Percentiles rank a stretch among this genome's conserved stretches.
These are phyloP conservation scores for Phasianus colchicus DNA, from an alignment of 2,113 vertebrate genomes.

Conservation along the genomic window DNA sequence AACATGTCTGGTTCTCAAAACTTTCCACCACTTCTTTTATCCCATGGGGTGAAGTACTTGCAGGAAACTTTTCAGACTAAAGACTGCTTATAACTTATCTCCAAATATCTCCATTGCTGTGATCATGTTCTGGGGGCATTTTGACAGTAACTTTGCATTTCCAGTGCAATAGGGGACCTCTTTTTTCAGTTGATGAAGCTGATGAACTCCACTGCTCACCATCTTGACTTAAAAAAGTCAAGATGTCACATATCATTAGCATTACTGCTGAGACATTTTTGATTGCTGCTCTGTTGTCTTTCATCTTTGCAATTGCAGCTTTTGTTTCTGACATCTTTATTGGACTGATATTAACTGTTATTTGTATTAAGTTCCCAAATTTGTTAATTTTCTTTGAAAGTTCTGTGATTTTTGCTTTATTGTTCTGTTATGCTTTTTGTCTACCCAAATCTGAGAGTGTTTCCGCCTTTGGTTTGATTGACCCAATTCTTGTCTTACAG, in stretches of 20 bases:
- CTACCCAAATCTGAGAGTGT: not conserved
- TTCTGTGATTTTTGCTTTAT: not conserved
- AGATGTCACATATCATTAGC: not conserved
- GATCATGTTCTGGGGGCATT: not conserved
- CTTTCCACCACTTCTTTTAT: not conserved
- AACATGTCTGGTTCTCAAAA: not conserved
- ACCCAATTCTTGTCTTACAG: not conserved
- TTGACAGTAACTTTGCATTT: not conserved
- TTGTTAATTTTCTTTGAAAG: not conserved
- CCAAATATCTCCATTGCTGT: not conserved
- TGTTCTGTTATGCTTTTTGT: not conserved
- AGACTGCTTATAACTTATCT: not conserved
- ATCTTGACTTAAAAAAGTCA: not conserved
- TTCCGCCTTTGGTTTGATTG: not conserved
- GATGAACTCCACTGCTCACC: accelerated
- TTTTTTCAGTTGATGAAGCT: not conserved
- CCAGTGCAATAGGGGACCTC: not conserved
- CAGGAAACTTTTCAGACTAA: not conserved
- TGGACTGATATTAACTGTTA: not conserved
- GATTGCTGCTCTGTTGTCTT: not conserved
- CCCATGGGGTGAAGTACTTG: not conserved
- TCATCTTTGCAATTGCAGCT: not conserved
- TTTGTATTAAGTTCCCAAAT: not conserved
- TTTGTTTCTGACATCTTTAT: conserved; percentile 9
- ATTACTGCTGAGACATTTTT: not conserved